Evolutionary conservation across 2,888 invertebrate genomes (phyloP), one percentile per base, ranked within the genome.

Genomic region (Aphelenchoides bicaudatus): DNA sequence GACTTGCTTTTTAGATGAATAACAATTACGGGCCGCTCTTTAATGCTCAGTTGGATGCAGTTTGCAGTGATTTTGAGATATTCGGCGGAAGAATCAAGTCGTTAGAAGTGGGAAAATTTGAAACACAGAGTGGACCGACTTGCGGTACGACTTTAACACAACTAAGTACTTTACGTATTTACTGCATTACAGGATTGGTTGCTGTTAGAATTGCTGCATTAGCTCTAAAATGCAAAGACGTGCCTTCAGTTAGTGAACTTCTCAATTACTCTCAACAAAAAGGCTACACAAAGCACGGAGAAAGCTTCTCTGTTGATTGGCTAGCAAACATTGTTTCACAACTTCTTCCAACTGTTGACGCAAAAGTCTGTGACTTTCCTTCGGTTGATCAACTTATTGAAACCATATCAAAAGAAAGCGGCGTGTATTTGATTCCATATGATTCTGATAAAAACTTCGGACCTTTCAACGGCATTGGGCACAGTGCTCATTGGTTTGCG

Each of bases 401-500:
- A 2, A 2, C 2, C 21, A 1, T 52, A 37, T 29, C 39, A 6
- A 39, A 30, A 3, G 62, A 61, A 3, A 49, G 43, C 3, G n/a
- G n/a, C n/a, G 61, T 62, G 2, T 23, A 68, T 39, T 39, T 75
- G 10, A 61, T 76, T 2, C 68, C 76, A 1, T 78, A 77, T 52
- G 77, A 77, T 57, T 72, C 68, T 38, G 76, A 78, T 50, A 71
- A 70, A 30, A 73, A 77, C 39, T 68, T 63, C 50, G 70, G 69
- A 43, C 74, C 77, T 4, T 57, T 57, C 31, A 27, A 60, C 1
- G 31, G 37, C 10, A 62, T 66, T 21, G 77, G 77, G 4, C 51
- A 68, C 43, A 62, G 52, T 6, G 73, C 77, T 1, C 77, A 77
- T 58, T 77, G 77, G 77, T 56, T 68, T 4, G 21, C 72, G 0